phyloP scores from a whole-genome alignment of 2,797 vertebrate genomes.

The Chelonia mydas region DNA sequence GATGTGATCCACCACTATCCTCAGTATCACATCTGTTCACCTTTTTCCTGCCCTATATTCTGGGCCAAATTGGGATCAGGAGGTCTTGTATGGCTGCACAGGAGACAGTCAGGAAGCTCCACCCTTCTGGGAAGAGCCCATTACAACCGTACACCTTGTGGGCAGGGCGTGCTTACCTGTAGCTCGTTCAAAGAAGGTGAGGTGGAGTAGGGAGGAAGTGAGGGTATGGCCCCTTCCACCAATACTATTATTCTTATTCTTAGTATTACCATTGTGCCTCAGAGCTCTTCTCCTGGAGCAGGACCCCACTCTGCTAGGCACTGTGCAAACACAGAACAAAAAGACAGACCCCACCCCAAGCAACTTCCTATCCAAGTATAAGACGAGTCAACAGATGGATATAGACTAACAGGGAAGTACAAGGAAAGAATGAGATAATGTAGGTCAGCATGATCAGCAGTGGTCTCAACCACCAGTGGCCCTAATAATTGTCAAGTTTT shows the following conservation, averaged over 20 bases:
- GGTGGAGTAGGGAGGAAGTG: background rate
- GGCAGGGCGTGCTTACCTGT: background rate
- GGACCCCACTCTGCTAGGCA: background rate
- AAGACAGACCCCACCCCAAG: background rate
- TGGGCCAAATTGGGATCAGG: background rate
- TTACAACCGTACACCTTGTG: background rate
- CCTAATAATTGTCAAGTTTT: background rate
- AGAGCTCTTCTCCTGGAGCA: background rate
- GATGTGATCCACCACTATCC: background rate
- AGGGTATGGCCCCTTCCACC: background rate
- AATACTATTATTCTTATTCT: background rate
- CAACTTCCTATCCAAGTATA: background rate
- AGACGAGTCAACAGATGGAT: background rate
- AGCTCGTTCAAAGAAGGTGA: background rate
- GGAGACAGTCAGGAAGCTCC: background rate
- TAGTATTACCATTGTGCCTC: background rate
- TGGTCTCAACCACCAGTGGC: background rate
- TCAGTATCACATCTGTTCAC: background rate
- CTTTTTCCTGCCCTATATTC: background rate
- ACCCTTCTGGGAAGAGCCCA: background rate
- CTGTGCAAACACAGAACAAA: background rate
- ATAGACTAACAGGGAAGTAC: background rate
- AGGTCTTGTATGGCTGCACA: background rate
- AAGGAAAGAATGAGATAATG: background rate
- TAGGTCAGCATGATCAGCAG: background rate